phyloP scores from a whole-genome alignment of 2,797 vertebrate genomes.

The Malurus splendens region DNA sequence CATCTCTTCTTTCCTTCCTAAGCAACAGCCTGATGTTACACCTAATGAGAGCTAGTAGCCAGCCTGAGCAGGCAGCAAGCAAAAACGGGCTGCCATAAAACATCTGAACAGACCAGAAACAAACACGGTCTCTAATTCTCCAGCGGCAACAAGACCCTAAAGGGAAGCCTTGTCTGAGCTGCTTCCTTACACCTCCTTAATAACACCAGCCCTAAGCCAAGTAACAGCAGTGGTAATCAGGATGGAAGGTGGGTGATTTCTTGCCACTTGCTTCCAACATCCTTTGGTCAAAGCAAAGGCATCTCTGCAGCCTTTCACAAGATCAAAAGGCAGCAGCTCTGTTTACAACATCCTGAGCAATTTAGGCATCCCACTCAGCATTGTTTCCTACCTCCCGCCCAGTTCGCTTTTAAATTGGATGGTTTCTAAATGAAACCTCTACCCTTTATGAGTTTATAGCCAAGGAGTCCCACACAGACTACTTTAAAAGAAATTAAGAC shows the following conservation, averaged over 20 bases:
- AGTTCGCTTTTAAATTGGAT: conserved; percentile 46
- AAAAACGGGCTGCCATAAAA: conserved; percentile 32
- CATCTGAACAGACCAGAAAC: conserved; percentile 33
- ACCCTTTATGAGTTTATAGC: conserved; percentile 55
- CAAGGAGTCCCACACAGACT: background rate
- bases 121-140: conserved; percentile 19
- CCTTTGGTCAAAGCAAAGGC: conserved; percentile 57
- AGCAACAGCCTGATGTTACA: background rate
- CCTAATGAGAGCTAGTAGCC: conserved; percentile 21
- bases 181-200: conserved; percentile 72
- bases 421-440: conserved; percentile 45
- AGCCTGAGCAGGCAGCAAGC: background rate
- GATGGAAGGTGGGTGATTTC: conserved; percentile 53
- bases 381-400: conserved; percentile 60
- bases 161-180: conserved; percentile 67
- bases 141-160: conserved; percentile 51
- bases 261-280: conserved; percentile 61
- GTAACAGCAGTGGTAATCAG: conserved; percentile 57
- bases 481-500: background rate
- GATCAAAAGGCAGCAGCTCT: conserved; percentile 68
- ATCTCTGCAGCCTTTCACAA: conserved; percentile 34
- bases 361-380: conserved; percentile 53
- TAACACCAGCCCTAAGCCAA: conserved; percentile 66
- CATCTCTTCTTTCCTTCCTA: background rate
- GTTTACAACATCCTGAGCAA: conserved; percentile 76